Evolutionary conservation across 2,113 vertebrate genomes (phyloP).

Genomic region (Centrocercus urophasianus): DNA sequence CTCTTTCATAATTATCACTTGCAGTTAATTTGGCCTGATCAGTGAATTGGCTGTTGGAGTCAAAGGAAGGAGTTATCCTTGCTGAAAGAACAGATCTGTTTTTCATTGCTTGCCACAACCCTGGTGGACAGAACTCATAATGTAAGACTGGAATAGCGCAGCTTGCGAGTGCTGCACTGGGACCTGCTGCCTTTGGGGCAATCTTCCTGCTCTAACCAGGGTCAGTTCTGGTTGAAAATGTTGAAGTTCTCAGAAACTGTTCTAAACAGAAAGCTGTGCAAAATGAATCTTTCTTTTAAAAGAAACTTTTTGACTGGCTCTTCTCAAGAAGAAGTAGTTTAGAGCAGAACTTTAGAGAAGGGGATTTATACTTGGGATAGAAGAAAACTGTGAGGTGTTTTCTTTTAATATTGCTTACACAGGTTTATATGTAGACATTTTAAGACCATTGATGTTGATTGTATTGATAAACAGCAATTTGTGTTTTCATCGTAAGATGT

Average conservation of each 20-base stretch:
- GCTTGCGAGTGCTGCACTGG: fast-evolving
- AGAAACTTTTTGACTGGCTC: neutral
- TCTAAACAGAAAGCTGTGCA: neutral
- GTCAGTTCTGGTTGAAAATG: neutral
- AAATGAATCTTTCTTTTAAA: neutral
- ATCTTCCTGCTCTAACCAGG: neutral
- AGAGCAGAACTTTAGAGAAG: neutral
- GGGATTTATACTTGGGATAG: neutral
- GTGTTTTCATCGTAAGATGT: fast-evolving
- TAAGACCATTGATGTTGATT: neutral
- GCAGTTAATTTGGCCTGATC: neutral
- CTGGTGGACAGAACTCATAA: fast-evolving
- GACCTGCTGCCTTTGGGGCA: neutral
- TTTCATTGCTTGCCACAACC: neutral
- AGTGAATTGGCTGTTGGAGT: neutral
- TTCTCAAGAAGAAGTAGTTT: neutral
- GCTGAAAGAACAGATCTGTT: neutral
- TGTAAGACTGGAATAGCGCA: neutral
- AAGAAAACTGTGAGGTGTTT: neutral
- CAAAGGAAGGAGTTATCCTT: neutral
- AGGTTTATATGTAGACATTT: neutral
- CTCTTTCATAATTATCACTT: neutral
- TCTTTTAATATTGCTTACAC: neutral
- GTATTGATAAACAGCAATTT: neutral
- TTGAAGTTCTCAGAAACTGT: neutral